Base-by-base conservation (phyloP, 2,888 invertebrate species). In the Deroplatys truncata region DNA sequence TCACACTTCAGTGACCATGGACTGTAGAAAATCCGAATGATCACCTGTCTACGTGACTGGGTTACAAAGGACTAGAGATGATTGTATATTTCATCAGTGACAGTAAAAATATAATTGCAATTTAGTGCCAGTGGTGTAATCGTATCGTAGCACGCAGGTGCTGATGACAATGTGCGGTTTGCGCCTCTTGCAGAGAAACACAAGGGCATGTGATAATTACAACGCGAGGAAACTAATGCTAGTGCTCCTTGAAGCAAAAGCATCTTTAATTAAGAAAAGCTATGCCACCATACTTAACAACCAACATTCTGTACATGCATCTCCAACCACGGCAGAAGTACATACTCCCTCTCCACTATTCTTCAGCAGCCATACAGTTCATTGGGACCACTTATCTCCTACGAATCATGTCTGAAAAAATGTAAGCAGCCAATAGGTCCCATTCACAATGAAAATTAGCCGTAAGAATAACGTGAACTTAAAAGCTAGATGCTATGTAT, bases 181-280 rank as follows among this genome's bases (percentile, higher is more conserved):
- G 56, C 56, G 56, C 56, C 56, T 72, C 56, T 72, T 85, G n/a
- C 35, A 35, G 84, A 85, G 84, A 85, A 85, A 56, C 56, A 72
- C 56, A 20, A 43, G 56, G 16, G 85, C 85, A 28, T 49, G 85
- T 31, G 87, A 83, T 87, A 87, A 87, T 87, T 87, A 87, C 83
- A 87, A 31, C 87, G 56, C 20, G 56, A 16, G 56, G 56, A 72
- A 72, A 72, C 56, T 72, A 87, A n/a, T 87, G 87, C 35, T 43
- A 83, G 20, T 82, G 83, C 43, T 87, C 43, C 35, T 5, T 49
- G 82, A 87, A 82, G 83, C 82, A 87, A 87, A 83, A 87, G 87
- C 82, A 83, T 87, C 87, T 87, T 87, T 87, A 87, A 87, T 87
- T 87, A 87, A 87, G 87, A 87, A 87, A 83, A 72, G 56, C 56